Conservation (phyloP, 2,888 invertebrate species). For the Subacronicta megacephala region DNA sequence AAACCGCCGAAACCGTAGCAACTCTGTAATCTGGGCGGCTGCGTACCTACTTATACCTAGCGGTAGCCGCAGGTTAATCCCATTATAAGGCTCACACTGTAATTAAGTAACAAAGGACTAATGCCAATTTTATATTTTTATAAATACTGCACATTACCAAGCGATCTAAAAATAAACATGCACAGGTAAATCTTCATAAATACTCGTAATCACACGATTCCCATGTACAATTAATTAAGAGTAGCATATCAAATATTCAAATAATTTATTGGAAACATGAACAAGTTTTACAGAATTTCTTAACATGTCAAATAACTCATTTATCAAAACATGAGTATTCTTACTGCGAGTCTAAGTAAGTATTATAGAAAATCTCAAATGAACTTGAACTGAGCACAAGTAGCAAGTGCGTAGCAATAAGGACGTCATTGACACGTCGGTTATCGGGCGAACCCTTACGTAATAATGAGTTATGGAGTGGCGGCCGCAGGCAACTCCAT, state of each 20-base stretch:
- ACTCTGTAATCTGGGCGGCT: constrained; percentile 80
- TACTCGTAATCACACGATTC: too few relatives aligned
- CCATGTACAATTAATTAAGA: too few relatives aligned
- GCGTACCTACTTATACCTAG: constrained; percentile 61
- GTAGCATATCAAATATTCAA: too few relatives aligned
- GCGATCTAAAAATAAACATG: too few relatives aligned
- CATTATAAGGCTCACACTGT: constrained; percentile 69
- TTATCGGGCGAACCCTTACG: constrained; percentile 78
- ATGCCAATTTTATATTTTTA: constrained; percentile 2
- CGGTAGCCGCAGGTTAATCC: constrained; percentile 74
- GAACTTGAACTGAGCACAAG: constrained; percentile 36
- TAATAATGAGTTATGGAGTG: constrained; percentile 85
- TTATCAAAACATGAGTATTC: too few relatives aligned
- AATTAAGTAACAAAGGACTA: constrained; percentile 70
- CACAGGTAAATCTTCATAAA: too few relatives aligned
- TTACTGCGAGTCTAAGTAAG: too few relatives aligned
- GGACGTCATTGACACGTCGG: constrained; percentile 71
- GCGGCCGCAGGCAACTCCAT: constrained; percentile 83
- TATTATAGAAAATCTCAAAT: constrained; percentile 16
- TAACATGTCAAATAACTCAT: too few relatives aligned
- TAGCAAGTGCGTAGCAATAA: constrained; percentile 68
- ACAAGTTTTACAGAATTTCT: too few relatives aligned
- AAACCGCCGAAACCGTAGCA: constrained; percentile 85
- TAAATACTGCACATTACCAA: not conserved
- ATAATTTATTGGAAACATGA: too few relatives aligned